Percentiles rank a stretch among this genome's conserved stretches.
These are phyloP conservation scores for Zaprionus vittiger DNA, from an alignment of 1,140 invertebrate genomes.

Conservation along the genomic window DNA sequence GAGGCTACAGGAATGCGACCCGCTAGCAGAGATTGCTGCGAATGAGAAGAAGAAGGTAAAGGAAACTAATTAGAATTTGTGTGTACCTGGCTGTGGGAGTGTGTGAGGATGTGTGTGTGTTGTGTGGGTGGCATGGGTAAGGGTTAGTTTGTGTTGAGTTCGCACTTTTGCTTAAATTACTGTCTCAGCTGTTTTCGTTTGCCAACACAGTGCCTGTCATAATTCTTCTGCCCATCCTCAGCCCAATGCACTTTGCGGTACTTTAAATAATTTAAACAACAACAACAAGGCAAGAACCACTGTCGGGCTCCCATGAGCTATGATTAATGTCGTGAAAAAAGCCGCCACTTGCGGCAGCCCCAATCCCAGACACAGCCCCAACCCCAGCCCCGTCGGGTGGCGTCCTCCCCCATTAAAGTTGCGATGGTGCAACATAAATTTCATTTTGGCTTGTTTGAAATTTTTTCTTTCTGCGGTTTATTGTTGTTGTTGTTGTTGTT, in stretches of 20 bases:
- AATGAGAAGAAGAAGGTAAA: constrained; percentile 47
- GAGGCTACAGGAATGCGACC: constrained; percentile 82
- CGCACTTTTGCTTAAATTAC: constrained; percentile 68
- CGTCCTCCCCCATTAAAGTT: constrained; percentile 2
- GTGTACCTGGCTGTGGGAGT: neutral
- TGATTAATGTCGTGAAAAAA: constrained; percentile 79
- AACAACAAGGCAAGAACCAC: constrained; percentile 13
- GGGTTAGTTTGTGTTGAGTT: constrained; percentile 61
- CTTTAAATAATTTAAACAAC: constrained; percentile 68
- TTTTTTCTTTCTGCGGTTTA: constrained; percentile 55
- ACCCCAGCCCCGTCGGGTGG: too few species aligned
- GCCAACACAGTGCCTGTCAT: constrained; percentile 40
- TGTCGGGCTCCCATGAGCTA: constrained; percentile 60
- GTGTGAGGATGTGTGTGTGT: neutral
- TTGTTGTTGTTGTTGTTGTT: constrained; percentile 60
- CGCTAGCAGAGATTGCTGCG: constrained; percentile 85
- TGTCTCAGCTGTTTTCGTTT: constrained; percentile 66
- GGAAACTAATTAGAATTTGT: constrained; percentile 19
- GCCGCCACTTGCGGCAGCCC: constrained; percentile 66
- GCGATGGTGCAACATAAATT: constrained; percentile 62
- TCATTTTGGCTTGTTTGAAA: constrained; percentile 33
- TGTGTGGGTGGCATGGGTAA: neutral
- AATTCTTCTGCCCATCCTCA: constrained; percentile 50
- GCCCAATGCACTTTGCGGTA: constrained; percentile 44
- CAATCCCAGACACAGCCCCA: constrained; percentile 2